These are phyloP conservation scores for Circaetus cinerascens DNA, from an alignment of 2,113 vertebrate genomes.

Conservation along the genomic window DNA sequence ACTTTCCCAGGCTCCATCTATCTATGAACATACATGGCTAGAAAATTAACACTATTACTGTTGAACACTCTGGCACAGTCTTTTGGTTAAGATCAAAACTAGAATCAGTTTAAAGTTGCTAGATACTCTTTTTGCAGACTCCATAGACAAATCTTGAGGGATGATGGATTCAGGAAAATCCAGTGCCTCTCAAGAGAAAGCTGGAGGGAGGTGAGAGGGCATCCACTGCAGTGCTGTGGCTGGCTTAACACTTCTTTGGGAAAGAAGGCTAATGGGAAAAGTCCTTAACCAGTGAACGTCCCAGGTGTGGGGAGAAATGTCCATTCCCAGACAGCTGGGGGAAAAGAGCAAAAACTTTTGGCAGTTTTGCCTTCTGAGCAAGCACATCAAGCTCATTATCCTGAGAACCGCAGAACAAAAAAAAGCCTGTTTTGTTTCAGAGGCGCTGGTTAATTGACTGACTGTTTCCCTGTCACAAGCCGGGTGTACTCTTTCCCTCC, in stretches of 20 bases:
- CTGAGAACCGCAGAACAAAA: accelerated
- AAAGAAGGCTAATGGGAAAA: neutral
- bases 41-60: neutral
- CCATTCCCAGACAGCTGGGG: neutral
- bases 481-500: neutral
- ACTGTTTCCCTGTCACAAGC: neutral
- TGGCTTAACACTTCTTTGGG: neutral
- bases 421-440: neutral
- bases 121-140: neutral
- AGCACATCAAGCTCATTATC: neutral
- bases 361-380: neutral
- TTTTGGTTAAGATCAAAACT: neutral
- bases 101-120: neutral
- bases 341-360: neutral
- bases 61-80: neutral
- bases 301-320: neutral
- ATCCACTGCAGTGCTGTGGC: neutral
- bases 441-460: neutral
- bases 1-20: neutral
- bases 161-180: neutral
- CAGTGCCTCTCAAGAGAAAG: neutral
- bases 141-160: neutral
- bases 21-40: accelerated
- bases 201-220: neutral
- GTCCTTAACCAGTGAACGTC: neutral